A percentile compares a stretch with the other conserved stretches of the same genome.
phyloP scores from a whole-genome alignment of 2,113 vertebrate species.

The Condylura cristata region DNA sequence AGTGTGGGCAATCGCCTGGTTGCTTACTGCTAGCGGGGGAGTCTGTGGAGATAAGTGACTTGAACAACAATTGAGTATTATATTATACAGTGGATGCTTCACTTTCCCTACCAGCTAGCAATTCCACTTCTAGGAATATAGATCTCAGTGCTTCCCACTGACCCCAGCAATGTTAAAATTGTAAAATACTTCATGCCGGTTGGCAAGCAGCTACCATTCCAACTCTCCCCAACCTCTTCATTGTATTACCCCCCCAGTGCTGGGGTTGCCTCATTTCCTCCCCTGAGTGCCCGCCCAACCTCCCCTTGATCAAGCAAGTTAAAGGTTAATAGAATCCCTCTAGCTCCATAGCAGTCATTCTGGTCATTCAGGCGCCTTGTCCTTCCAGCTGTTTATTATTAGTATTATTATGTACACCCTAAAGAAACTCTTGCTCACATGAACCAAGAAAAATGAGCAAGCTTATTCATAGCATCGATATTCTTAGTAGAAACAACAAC shows the following conservation, averaged over 20 bases:
- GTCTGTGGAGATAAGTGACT: neutral
- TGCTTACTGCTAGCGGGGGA: neutral
- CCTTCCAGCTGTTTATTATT: neutral
- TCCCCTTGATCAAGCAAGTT: neutral
- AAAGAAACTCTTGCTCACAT: conserved; percentile 19
- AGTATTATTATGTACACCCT: neutral
- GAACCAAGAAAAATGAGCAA: neutral
- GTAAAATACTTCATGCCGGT: neutral
- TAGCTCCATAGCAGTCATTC: neutral
- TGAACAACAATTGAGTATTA: neutral
- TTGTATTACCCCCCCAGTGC: neutral
- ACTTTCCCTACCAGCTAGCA: neutral
- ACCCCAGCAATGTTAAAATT: neutral
- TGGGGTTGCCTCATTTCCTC: neutral
- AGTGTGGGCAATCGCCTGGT: neutral
- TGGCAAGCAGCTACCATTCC: neutral
- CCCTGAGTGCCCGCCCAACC: neutral
- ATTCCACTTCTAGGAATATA: neutral
- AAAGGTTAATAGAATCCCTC: neutral
- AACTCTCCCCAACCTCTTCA: neutral
- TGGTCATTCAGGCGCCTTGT: neutral
- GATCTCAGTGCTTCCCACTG: neutral
- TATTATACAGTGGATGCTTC: neutral
- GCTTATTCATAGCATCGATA: conserved; percentile 36
- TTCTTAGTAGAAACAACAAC: conserved; percentile 51